Evolutionary conservation across 2,113 vertebrate species (phyloP).

Genomic region (Trogon melanurus): DNA sequence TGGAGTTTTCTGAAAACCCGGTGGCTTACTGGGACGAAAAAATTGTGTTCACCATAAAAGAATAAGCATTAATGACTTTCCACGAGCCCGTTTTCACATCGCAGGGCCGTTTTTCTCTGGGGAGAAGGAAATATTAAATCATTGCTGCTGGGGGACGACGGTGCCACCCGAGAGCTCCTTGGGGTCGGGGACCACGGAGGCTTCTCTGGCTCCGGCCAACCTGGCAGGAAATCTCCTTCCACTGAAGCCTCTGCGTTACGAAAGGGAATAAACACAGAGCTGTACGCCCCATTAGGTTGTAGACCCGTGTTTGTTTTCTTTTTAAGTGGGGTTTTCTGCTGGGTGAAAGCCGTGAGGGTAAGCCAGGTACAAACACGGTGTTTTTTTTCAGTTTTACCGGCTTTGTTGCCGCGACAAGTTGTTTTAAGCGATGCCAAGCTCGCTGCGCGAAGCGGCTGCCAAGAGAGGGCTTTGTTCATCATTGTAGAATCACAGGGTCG

Average conservation of each 20-base stretch:
- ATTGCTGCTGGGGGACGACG: background rate
- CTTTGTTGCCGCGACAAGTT: background rate
- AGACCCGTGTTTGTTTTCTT: background rate
- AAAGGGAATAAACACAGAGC: background rate
- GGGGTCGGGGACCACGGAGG: background rate
- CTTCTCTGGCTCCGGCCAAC: fast-evolving
- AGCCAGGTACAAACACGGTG: background rate
- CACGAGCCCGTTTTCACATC: background rate
- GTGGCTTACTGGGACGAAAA: background rate
- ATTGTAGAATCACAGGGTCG: background rate
- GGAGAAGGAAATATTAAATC: background rate
- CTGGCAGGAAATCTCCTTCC: background rate
- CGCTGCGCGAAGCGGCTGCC: background rate
- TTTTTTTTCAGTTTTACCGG: background rate
- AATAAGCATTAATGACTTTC: background rate
- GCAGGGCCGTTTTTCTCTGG: background rate
- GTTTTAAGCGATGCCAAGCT: background rate
- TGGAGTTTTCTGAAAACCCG: background rate
- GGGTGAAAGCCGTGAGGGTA: background rate
- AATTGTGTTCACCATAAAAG: background rate
- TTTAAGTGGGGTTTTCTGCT: background rate
- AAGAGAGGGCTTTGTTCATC: background rate
- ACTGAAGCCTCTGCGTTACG: fast-evolving
- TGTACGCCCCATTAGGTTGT: background rate
- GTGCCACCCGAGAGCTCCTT: background rate